Evolutionary conservation across 2,113 vertebrate genomes (phyloP).

Genomic region (Lontra canadensis): DNA sequence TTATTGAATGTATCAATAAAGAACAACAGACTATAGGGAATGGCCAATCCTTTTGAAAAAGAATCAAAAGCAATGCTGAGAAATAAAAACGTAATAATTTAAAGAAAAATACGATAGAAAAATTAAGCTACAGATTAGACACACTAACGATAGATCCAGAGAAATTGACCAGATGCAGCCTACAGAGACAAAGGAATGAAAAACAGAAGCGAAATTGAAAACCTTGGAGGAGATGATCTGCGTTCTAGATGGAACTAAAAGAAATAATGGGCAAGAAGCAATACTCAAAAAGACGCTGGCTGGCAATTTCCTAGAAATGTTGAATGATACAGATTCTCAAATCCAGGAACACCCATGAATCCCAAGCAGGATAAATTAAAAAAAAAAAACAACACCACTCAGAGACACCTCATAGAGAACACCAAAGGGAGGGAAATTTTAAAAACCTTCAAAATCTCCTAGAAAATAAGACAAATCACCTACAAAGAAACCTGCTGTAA

Average conservation of each 20-base stretch:
- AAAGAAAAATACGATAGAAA: not conserved
- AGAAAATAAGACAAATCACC: not conserved
- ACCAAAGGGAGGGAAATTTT: not conserved
- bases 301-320: conserved; percentile 1
- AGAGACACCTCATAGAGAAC: not conserved
- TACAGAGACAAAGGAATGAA: not conserved
- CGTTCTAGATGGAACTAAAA: conserved; percentile 13
- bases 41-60: not conserved
- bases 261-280: not conserved
- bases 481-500: not conserved
- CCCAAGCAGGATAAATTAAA: not conserved
- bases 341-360: not conserved
- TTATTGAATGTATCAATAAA: not conserved
- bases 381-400: not conserved
- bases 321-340: not conserved
- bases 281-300: not conserved
- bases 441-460: not conserved
- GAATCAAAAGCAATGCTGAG: not conserved
- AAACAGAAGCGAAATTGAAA: not conserved
- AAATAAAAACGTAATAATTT: conserved; percentile 18
- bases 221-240: not conserved
- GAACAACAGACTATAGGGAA: not conserved
- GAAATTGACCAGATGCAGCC: not conserved
- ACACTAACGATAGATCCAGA: not conserved
- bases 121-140: not conserved